Conservation (phyloP, 2,797 vertebrate genomes). For the Lagodon rhomboides region DNA sequence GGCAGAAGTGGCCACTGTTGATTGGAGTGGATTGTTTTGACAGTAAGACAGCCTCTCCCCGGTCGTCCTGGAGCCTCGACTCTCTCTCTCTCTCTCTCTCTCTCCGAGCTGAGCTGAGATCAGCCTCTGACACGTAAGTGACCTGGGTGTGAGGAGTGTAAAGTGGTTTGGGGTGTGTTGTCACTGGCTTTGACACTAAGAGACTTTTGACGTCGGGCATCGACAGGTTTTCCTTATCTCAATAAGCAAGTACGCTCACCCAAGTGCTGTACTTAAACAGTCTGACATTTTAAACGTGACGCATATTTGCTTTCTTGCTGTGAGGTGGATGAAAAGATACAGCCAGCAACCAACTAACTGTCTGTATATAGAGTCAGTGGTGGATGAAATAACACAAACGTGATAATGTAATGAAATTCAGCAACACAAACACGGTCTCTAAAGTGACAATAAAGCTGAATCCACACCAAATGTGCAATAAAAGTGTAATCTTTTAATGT, state of each 20-base stretch:
- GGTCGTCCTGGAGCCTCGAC: slow-evolving; percentile 40
- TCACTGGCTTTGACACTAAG: slow-evolving; percentile 25
- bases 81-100: slow-evolving; percentile 5
- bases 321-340: neutral
- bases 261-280: neutral
- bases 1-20: slow-evolving; percentile 45
- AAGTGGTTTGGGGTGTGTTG: slow-evolving; percentile 29
- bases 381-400: neutral
- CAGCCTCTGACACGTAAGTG: slow-evolving; percentile 45
- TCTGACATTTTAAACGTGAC: too few relatives aligned
- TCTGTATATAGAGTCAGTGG: neutral
- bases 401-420: too few relatives aligned
- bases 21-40: slow-evolving; percentile 70
- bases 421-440: too few relatives aligned
- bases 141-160: slow-evolving; percentile 50
- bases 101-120: slow-evolving; percentile 27
- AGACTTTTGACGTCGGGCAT: slow-evolving; percentile 20
- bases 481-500: too few relatives aligned
- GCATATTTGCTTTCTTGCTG: too few relatives aligned
- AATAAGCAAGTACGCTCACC: neutral
- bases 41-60: slow-evolving; percentile 67
- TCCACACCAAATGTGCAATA: too few relatives aligned
- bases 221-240: neutral
- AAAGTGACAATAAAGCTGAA: too few relatives aligned
- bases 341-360: neutral